Percentiles rank a stretch among this genome's conserved stretches.
Conservation (phyloP, 2,888 invertebrate species). For the Spicauda simplicius region DNA sequence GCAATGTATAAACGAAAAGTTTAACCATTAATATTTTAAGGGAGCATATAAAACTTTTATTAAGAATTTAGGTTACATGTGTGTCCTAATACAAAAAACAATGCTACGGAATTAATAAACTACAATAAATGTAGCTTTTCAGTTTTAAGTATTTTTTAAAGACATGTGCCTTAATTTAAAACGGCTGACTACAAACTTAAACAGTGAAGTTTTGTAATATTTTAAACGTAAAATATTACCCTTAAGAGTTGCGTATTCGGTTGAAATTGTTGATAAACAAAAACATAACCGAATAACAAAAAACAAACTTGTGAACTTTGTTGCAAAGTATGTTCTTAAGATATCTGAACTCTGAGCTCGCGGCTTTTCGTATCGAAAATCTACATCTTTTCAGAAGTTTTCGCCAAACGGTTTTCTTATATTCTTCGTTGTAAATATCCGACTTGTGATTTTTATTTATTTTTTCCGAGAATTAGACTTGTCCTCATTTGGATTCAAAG, state of each 20-base stretch:
- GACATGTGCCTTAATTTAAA: neutral
- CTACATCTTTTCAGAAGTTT: slow-evolving; percentile 25
- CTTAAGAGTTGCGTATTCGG: slow-evolving; percentile 9
- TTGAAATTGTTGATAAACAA: slow-evolving; percentile 34
- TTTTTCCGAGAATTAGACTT: neutral
- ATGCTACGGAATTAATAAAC: no score
- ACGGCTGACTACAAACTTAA: neutral
- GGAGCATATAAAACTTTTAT: no score
- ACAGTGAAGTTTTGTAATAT: slow-evolving; percentile 10
- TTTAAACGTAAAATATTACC: slow-evolving; percentile 17
- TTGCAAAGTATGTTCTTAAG: slow-evolving; percentile 35
- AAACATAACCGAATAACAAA: slow-evolving; percentile 32
- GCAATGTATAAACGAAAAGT: no score
- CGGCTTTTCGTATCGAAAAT: slow-evolving; percentile 30
- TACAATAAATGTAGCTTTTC: no score
- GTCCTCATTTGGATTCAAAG: neutral
- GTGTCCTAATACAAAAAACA: neutral
- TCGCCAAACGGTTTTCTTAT: slow-evolving; percentile 15
- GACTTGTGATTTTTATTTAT: neutral
- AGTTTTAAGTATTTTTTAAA: no score
- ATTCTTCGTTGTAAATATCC: slow-evolving; percentile 15
- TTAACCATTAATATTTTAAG: no score
- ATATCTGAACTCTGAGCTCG: slow-evolving; percentile 31
- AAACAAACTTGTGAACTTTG: slow-evolving; percentile 31
- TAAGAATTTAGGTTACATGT: no score